Percentiles rank a stretch among this genome's conserved stretches.
Evolutionary conservation across 2,113 vertebrate species (phyloP).

Genomic region (Carlito syrichta): DNA sequence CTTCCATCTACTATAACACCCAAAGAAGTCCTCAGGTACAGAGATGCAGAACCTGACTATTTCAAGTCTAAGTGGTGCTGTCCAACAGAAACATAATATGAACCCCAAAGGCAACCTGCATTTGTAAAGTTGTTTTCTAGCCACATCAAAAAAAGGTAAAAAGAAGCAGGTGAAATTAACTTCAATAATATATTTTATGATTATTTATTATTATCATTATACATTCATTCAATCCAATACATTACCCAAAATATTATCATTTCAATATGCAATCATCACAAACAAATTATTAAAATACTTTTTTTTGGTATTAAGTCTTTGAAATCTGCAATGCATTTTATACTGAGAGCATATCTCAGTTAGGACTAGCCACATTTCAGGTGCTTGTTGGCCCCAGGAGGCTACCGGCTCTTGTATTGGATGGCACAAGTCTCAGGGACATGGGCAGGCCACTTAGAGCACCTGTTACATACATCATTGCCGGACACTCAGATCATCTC

Average conservation of each 20-base stretch:
- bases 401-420: background rate
- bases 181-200: background rate
- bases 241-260: background rate
- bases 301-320: background rate
- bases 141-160: background rate
- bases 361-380: background rate
- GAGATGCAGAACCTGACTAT: no score
- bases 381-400: background rate
- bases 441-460: no score
- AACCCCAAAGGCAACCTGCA: background rate
- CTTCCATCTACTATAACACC: background rate
- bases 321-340: background rate
- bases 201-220: background rate
- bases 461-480: background rate
- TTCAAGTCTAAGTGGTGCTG: background rate
- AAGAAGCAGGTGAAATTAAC: background rate
- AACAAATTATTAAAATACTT: background rate
- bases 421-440: background rate
- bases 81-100: background rate
- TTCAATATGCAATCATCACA: background rate
- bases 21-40: background rate
- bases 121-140: background rate
- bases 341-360: background rate
- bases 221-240: background rate
- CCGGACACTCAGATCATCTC: background rate